Base-by-base conservation (phyloP, 1,140 invertebrate genomes). In the Protaetia brevitarsis region DNA sequence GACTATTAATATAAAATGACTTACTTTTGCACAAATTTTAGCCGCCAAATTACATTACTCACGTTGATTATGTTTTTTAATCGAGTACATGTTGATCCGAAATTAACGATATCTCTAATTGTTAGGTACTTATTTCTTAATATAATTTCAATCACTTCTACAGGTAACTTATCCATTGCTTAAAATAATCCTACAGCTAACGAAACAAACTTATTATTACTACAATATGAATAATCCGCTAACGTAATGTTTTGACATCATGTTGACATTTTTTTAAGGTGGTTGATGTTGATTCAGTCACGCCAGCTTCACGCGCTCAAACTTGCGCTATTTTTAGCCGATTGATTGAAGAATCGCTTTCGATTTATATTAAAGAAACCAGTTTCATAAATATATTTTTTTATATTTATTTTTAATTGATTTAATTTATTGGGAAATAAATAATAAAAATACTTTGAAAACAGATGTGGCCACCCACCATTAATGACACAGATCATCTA, bases 21-120 rank as follows among this genome's bases (percentile, higher is more conserved):
- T 63, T 64, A 69, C 68, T 64, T 69, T n/a, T 64, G 13, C 16
- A 69, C 37, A 27, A 67, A 66, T 67, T 71, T 71, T 16, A 51
- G 64, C 36, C 61, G 68, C 70, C 70, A 71, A 8, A 69, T 28
- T 28, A 56, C 30, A 27, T 45, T 66, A 30, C 60, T 66, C 11
- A 34, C 62, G 7, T 3, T n/a, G 3, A 66, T 36, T 7, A 66
- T 28, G 10, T 63, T 51, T 31, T 30, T 61, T 27, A 63, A 63
- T 21, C 31, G 10, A 16, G 1, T 16, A 51, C 59, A 66, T 30
- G 65, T 66, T 36, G 60, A 5, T 23, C 37, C 4, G 13, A 66
- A 56, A 63, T 66, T 66, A 27, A 66, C 7, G 8, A 66, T 21
- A 56, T 66, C 65, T 23, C 57, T 16, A 11, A 66, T 31, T 56